These are phyloP conservation scores for Amphiprion ocellaris DNA, from an alignment of 2,113 vertebrate species.

Conservation along the genomic window DNA sequence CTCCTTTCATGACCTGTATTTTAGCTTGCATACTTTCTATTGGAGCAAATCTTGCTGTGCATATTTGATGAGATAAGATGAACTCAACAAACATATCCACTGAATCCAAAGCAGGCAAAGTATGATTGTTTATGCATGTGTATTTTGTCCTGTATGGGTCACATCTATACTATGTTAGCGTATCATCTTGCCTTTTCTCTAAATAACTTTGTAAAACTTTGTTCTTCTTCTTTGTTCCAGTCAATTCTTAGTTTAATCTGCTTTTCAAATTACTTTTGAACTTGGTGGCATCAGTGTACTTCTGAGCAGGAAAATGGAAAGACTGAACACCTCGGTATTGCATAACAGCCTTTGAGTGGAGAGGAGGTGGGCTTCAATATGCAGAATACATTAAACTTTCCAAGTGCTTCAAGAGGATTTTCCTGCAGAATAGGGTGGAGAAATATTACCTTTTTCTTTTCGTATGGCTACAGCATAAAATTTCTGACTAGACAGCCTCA, in stretches of 20 bases:
- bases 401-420: slow-evolving; percentile 70
- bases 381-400: slow-evolving; percentile 79
- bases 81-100: background rate
- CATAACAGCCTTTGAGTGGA: slow-evolving; percentile 67
- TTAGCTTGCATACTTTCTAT: slow-evolving; percentile 17
- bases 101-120: background rate
- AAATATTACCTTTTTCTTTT: slow-evolving; percentile 53
- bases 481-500: slow-evolving; percentile 38
- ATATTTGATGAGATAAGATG: too few relatives aligned
- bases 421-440: slow-evolving; percentile 51
- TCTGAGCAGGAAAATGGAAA: slow-evolving; percentile 77
- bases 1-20: slow-evolving; percentile 42
- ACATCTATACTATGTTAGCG: too few relatives aligned
- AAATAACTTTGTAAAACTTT: slow-evolving; percentile 4
- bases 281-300: slow-evolving; percentile 69
- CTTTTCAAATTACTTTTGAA: slow-evolving; percentile 75
- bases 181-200: background rate
- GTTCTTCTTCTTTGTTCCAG: slow-evolving; percentile 20
- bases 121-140: too few relatives aligned
- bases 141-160: too few relatives aligned
- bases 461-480: slow-evolving; percentile 24
- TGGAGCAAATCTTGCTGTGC: background rate
- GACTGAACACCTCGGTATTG: slow-evolving; percentile 78
- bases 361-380: slow-evolving; percentile 76
- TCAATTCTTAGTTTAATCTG: slow-evolving; percentile 56